Base-by-base conservation (phyloP, 2,113 vertebrate genomes). In the Saimiri boliviensis region DNA sequence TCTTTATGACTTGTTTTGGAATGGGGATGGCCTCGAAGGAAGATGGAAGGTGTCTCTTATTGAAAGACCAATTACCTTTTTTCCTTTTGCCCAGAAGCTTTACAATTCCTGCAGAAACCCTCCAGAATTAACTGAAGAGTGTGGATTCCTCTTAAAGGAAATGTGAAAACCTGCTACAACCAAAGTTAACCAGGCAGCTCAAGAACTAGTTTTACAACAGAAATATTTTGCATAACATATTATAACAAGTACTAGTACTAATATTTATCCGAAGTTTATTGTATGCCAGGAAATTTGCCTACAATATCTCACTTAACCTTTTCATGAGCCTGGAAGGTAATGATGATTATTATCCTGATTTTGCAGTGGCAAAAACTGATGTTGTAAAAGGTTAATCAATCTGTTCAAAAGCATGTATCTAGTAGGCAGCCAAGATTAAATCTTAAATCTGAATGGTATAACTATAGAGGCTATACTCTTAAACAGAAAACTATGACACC, bases 401-500 rank as follows among this genome's bases (percentile, higher is more conserved):
- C 90, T 87, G 45, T 42, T 20, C 76, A 94, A 97, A 98, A 95
- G 54, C 82, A 92, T 81, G 93, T 9, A 79, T 76, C 52, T 88
- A 79, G 47, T 77, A 91, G 52, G 14, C 92, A n/a, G 7, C n/a
- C 71, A 10, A 49, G 9, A 11, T 63, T 66, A 92, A 84, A 81
- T 60, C 12, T 86, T 79, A 54, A 40, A 40, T 42, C 68, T 58
- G 60, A 77, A 79, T 82, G 25, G 19, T 60, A 32, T 23, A 86
- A 63, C 71, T 77, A n/a, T 23, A 81, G 40, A 71, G 1, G 23
- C 35, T 89, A 71, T 16, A 87, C 3, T 35, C 23, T 80, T 90
- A 95, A 88, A 66, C 13, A 83, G 30, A 13, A 95, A 91, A 76
- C 30, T 70, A 52, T 42, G n/a, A 49, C 35, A 80, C 90, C 63